Conservation (phyloP, 2,888 invertebrate species). For the Sesia bembeciformis region DNA sequence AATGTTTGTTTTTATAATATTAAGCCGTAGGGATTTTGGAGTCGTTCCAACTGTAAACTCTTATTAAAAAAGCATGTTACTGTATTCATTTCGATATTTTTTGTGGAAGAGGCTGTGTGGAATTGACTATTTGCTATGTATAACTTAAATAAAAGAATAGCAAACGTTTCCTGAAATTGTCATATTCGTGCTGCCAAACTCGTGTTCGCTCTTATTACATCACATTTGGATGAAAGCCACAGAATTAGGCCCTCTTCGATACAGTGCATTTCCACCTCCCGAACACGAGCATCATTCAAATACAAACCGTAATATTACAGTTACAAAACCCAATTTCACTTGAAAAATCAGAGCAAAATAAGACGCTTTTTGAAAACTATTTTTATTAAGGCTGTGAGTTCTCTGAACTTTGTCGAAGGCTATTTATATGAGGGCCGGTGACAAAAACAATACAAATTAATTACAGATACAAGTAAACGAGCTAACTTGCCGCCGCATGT, state of each 20-base stretch:
- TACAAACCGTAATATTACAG: background rate
- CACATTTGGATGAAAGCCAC: slow-evolving; percentile 25
- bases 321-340: background rate
- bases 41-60: too few species aligned
- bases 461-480: too few species aligned
- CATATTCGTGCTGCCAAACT: background rate
- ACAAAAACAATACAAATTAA: background rate
- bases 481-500: too few species aligned
- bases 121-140: slow-evolving; percentile 23
- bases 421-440: slow-evolving; percentile 20
- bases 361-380: slow-evolving; percentile 3
- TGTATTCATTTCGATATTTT: too few species aligned
- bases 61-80: too few species aligned
- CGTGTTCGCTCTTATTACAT: slow-evolving; percentile 14
- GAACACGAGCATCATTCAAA: slow-evolving; percentile 6
- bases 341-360: background rate
- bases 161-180: slow-evolving; percentile 6
- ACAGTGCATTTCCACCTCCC: slow-evolving; percentile 16
- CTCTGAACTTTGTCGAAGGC: slow-evolving; percentile 26
- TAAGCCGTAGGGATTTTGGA: too few species aligned
- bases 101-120: slow-evolving; percentile 17
- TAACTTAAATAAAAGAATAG: slow-evolving; percentile 21
- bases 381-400: slow-evolving; percentile 23
- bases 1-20: background rate
- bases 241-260: slow-evolving; percentile 10